Conservation (phyloP, 2,888 invertebrate species). For the Brenthis hecate region DNA sequence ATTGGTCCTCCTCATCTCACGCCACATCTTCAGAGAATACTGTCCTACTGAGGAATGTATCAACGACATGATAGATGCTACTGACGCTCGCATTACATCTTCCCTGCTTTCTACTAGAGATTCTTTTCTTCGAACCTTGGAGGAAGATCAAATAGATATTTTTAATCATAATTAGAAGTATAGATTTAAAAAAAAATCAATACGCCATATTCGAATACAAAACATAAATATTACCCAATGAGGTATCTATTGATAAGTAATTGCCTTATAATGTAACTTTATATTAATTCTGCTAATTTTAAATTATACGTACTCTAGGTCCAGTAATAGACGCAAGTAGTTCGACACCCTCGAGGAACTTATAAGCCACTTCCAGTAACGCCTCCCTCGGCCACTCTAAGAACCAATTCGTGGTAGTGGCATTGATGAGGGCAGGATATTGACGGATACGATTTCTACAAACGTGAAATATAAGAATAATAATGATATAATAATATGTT, state of each 20-base stretch:
- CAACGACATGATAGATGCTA: slow-evolving; percentile 89
- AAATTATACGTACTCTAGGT: slow-evolving; percentile 64
- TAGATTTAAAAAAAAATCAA: no score
- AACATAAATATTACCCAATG: no score
- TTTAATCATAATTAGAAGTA: no score
- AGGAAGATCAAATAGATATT: neutral
- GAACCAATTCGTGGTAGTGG: slow-evolving; percentile 95
- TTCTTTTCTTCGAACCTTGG: slow-evolving; percentile 65
- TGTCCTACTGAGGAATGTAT: slow-evolving; percentile 92
- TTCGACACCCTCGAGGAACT: slow-evolving; percentile 88
- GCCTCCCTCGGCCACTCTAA: slow-evolving; percentile 94
- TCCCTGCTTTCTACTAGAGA: slow-evolving; percentile 79
- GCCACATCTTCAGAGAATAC: slow-evolving; percentile 87
- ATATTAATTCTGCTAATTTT: neutral
- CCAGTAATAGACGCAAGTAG: slow-evolving; percentile 87
- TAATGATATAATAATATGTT: no score
- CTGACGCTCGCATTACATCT: slow-evolving; percentile 83
- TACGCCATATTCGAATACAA: no score
- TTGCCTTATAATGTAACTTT: neutral
- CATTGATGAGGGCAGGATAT: slow-evolving; percentile 93
- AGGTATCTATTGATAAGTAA: no score
- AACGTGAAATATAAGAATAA: neutral
- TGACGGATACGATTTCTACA: slow-evolving; percentile 89
- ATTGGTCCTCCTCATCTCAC: slow-evolving; percentile 90
- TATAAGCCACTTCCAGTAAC: slow-evolving; percentile 93